phyloP scores from a whole-genome alignment of 2,888 invertebrate genomes.

The Lasioglossum lativentre region DNA sequence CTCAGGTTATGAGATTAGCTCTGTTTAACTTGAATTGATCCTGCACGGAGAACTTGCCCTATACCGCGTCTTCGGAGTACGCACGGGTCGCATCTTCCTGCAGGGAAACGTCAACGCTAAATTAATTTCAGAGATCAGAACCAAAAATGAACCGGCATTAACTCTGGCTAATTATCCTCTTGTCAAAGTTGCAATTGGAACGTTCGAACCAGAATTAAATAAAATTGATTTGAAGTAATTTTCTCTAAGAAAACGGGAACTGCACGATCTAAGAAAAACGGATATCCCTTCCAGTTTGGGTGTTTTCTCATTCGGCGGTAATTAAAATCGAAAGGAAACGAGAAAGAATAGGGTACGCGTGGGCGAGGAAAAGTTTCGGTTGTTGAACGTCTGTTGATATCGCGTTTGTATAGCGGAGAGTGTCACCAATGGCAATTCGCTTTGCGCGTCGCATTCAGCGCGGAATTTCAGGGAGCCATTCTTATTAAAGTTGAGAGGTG shows the following conservation, averaged over 20 bases:
- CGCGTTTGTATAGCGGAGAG: conserved; percentile 9
- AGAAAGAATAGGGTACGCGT: not conserved
- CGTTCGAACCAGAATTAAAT: too few relatives aligned
- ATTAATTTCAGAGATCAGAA: not conserved
- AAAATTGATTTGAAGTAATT: too few relatives aligned
- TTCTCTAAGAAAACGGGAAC: too few relatives aligned
- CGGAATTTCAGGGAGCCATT: conserved; percentile 54
- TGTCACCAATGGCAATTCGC: conserved; percentile 54
- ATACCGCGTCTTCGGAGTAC: not conserved
- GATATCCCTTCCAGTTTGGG: not conserved
- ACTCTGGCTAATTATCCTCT: not conserved
- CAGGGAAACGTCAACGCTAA: not conserved
- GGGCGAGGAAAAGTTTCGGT: not conserved
- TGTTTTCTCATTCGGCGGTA: not conserved
- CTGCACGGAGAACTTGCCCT: not conserved
- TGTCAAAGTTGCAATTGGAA: not conserved
- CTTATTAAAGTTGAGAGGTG: conserved; percentile 62
- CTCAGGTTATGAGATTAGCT: conserved; percentile 12
- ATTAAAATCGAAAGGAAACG: not conserved
- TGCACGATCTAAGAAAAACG: too few relatives aligned
- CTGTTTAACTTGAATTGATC: conserved; percentile 11
- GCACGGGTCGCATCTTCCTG: not conserved
- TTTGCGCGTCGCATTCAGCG: conserved; percentile 50
- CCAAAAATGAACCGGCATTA: not conserved
- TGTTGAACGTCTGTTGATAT: conserved; percentile 15